phyloP scores from a whole-genome alignment of 2,113 vertebrate genomes.

The Oryctolagus cuniculus region mOryCun1.1 NC_091442.1:119590001-119590500 shows the following conservation, averaged over 20 bases:
- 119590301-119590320: rapidly evolving
- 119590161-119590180: background rate
- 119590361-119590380: too few species aligned
- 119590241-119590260: too few species aligned
- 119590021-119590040: too few species aligned
- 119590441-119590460: rapidly evolving
- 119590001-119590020: too few species aligned
- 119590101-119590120: too few species aligned
- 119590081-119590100: too few species aligned
- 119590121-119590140: too few species aligned
- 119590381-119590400: too few species aligned
- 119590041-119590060: too few species aligned
- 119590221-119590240: rapidly evolving
- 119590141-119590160: too few species aligned
- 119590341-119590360: background rate
- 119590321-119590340: rapidly evolving
- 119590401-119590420: background rate
- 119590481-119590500: rapidly evolving
- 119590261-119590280: too few species aligned
- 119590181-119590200: background rate
- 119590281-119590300: background rate
- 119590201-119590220: background rate
- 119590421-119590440: rapidly evolving
- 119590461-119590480: background rate
- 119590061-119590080: too few species aligned